Evolutionary conservation across 2,797 vertebrate species (phyloP).

Genomic region (Galagoides demidoff): DNA sequence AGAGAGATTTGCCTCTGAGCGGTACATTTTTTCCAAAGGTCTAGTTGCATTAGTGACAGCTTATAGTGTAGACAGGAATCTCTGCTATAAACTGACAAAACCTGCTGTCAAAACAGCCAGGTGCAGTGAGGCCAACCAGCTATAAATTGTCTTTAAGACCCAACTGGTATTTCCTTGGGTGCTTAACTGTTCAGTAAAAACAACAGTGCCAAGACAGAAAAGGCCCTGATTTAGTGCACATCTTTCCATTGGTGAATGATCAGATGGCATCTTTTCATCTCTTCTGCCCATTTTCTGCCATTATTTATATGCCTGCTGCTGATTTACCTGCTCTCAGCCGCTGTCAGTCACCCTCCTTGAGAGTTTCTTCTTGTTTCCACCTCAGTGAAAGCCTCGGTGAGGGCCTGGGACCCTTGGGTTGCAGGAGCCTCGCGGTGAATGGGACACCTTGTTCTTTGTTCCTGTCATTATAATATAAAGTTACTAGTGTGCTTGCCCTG

Average conservation of each 20-base stretch:
- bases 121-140: conserved; percentile 15
- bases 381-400: conserved; percentile 4
- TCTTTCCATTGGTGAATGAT: conserved; percentile 22
- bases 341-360: background rate
- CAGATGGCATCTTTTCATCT: background rate
- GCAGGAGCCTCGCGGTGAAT: conserved; percentile 46
- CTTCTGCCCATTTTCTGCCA: background rate
- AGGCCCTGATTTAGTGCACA: conserved; percentile 51
- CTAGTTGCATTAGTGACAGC: conserved; percentile 54
- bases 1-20: conserved; percentile 19
- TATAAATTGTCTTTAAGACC: conserved; percentile 74
- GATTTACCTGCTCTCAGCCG: conserved; percentile 45
- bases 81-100: conserved; percentile 66
- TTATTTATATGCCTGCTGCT: conserved; percentile 26
- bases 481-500: conserved; percentile 17
- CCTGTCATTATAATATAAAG: conserved; percentile 62
- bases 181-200: conserved; percentile 68
- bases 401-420: background rate
- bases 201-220: background rate
- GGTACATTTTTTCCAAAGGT: conserved; percentile 19
- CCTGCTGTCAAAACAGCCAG: conserved; percentile 68
- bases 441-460: conserved; percentile 72
- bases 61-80: conserved; percentile 49
- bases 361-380: conserved; percentile 35
- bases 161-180: conserved; percentile 70